Conservation (phyloP, 37 sponge, comb jelly and placozoan species). For the Oopsacas minuta region DNA sequence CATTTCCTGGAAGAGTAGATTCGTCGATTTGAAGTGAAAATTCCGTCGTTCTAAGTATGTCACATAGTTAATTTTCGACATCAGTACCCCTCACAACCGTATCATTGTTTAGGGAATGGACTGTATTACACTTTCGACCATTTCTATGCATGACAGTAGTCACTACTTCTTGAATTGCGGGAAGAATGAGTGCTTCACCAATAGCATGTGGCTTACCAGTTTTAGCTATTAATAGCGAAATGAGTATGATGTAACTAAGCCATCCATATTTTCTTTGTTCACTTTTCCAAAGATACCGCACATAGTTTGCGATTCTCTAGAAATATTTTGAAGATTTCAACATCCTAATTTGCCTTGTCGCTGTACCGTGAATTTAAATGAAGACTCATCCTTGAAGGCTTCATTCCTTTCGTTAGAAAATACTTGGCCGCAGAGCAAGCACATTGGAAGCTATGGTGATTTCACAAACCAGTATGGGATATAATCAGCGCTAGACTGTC, state of each 20-base stretch:
- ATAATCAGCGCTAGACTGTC: neutral
- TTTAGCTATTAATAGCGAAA: neutral
- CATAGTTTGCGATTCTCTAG: too few relatives aligned
- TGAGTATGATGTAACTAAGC: neutral
- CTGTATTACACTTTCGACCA: neutral
- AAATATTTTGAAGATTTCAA: neutral
- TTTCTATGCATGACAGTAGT: constrained; percentile 12
- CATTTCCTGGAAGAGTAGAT: neutral
- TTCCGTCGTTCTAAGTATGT: neutral
- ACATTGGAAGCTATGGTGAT: constrained; percentile 18
- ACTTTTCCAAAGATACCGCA: neutral
- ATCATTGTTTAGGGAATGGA: neutral
- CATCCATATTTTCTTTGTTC: neutral
- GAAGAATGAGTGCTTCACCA: neutral
- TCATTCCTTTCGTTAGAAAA: constrained; percentile 18
- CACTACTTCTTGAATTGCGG: neutral
- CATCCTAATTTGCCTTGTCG: neutral
- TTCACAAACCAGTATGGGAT: constrained; percentile 8
- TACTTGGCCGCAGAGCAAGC: neutral
- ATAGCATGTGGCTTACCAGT: neutral
- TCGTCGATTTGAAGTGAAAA: neutral
- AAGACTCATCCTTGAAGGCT: neutral
- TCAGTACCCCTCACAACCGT: neutral
- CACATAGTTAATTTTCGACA: neutral
- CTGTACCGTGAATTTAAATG: neutral